phyloP scores from a whole-genome alignment of 2,888 invertebrate genomes.

The Papilio demoleus region DNA sequence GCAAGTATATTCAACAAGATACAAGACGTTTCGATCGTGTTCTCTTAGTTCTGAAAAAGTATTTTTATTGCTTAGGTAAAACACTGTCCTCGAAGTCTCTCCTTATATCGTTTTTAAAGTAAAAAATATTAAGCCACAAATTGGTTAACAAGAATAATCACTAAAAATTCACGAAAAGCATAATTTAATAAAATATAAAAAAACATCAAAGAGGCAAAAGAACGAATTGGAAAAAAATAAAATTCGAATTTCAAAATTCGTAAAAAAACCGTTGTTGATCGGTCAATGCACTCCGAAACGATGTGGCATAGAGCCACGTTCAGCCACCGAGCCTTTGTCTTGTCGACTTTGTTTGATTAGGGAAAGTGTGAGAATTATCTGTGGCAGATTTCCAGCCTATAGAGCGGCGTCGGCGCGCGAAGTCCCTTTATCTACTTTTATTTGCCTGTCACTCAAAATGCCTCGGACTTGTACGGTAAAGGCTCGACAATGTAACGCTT shows the following conservation, averaged over 20 bases:
- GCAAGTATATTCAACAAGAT: conserved; percentile 36
- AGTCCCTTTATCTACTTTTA: conserved; percentile 72
- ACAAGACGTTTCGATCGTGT: conserved; percentile 37
- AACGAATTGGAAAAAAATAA: neutral
- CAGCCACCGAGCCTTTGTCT: conserved; percentile 47
- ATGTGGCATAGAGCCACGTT: conserved; percentile 34
- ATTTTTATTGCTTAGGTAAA: conserved; percentile 26
- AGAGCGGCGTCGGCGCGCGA: conserved; percentile 52
- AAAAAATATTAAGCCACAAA: neutral
- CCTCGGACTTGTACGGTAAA: conserved; percentile 65
- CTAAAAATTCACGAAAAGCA: neutral
- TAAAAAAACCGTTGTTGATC: neutral
- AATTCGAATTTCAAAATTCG: neutral
- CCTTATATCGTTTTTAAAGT: neutral
- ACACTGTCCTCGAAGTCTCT: conserved; percentile 7
- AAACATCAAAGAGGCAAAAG: neutral
- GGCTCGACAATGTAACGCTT: conserved; percentile 73
- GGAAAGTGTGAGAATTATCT: conserved; percentile 68
- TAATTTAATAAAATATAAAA: neutral
- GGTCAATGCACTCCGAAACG: conserved; percentile 30
- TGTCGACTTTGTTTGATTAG: conserved; percentile 54
- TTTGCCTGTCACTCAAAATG: conserved; percentile 78
- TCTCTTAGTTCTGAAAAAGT: conserved; percentile 29
- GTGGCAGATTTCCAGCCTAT: conserved; percentile 46
- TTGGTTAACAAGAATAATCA: neutral